Conservation (phyloP, 2,888 invertebrate species). For the Caenorhabditis uteleia region DNA sequence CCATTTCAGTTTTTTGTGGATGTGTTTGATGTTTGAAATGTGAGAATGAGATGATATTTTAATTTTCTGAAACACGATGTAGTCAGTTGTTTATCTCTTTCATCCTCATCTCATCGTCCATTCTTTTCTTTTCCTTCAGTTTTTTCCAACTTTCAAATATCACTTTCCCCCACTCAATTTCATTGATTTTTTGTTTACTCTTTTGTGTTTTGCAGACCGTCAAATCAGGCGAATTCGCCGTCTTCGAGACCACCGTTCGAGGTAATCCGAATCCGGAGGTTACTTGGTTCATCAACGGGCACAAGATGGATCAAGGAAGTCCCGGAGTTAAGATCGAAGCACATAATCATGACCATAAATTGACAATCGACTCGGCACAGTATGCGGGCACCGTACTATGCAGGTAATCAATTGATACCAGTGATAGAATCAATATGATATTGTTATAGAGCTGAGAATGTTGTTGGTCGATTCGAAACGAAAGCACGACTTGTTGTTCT, state of each 20-base stretch:
- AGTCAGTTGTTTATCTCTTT: too few species aligned
- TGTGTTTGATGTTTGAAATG: too few species aligned
- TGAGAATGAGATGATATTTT: too few species aligned
- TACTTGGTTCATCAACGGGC: slow-evolving; percentile 77
- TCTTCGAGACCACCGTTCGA: slow-evolving; percentile 66
- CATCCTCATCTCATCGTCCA: too few species aligned
- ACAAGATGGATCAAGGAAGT: slow-evolving; percentile 77
- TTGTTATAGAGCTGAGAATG: slow-evolving; percentile 67
- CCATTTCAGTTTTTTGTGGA: too few species aligned
- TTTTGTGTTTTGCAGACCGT: slow-evolving; percentile 65
- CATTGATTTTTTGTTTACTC: too few species aligned
- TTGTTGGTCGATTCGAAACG: slow-evolving; percentile 66
- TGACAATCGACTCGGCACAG: slow-evolving; percentile 76
- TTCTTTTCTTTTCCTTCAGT: neutral
- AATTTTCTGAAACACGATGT: too few species aligned
- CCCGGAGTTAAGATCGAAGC: slow-evolving; percentile 76
- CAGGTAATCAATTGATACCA: slow-evolving; percentile 27
- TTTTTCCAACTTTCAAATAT: neutral
- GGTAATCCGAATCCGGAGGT: slow-evolving; percentile 67
- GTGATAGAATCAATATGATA: slow-evolving; percentile 6
- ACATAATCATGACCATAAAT: slow-evolving; percentile 80
- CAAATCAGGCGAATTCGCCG: slow-evolving; percentile 63
- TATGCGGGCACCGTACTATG: slow-evolving; percentile 67
- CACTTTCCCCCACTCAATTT: neutral
- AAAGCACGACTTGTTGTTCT: slow-evolving; percentile 64